Evolutionary conservation across 1,140 invertebrate genomes (phyloP), one percentile per base, ranked within the genome.

Genomic region (Limonius californicus): DNA sequence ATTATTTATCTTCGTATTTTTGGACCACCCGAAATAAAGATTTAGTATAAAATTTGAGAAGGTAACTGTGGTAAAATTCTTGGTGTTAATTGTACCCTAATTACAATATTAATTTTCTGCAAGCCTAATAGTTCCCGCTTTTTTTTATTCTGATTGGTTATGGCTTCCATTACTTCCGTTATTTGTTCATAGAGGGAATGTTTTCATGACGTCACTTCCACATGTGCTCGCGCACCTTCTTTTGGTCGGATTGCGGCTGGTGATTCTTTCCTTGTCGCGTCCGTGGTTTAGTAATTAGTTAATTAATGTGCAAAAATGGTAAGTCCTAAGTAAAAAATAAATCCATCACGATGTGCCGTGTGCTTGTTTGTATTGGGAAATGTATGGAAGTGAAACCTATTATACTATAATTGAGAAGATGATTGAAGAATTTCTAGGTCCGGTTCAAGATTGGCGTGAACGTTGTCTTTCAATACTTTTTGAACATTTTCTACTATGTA

Each of bases 291-390:
- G 9, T 18, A 11, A 19, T 19, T 19, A 50, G 8, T 50, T 50
- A 21, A 19, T 50, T 50, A 19, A 39, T 50, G 20, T 19, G 18
- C 20, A 7, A 50, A 50, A 50, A 50, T 50, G 45, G 45, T 50
- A 50, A 50, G 45, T 18, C 9, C n/a, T 19, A 50, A 2, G 7
- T 12, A 3, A 7, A 50, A 50, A 50, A 50, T 50, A 50, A 19
- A 7, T 50, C 3, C 19, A 50, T 18, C 19, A 12, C n/a, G 8
- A 39, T 11, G n/a, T 39, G n/a, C 2, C 11, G 9, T 3, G 3
- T 39, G 2, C 2, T 12, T 2, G 35, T 1, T 6, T 39, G 35
- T 12, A 11, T 39, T 12, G 35, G n/a, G 2, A 6, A 39, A 39
- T 39, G 11, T 39, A 12, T 2, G 35, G 11, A 39, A 39, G 7